These are phyloP conservation scores for Zoanthus sociatus DNA, from an alignment of 92 coral and sea anemone species.

Conservation along the genomic window DNA sequence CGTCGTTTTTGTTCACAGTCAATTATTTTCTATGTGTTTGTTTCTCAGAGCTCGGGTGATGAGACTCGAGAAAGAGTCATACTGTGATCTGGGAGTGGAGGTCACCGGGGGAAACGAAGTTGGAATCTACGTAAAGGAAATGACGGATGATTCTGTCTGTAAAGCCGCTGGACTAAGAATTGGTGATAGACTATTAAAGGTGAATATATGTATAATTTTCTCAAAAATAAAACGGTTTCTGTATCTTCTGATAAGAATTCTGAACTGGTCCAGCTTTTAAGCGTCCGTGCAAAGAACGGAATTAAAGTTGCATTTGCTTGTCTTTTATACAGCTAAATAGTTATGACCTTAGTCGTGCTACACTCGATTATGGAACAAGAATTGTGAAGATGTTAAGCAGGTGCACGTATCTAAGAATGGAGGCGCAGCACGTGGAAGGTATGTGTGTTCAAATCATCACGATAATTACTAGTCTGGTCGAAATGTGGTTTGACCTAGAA, in stretches of 20 bases:
- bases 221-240: too few relatives aligned
- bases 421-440: conserved; percentile 87
- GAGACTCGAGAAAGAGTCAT: conserved; percentile 88
- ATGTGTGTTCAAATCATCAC: conserved; percentile 33
- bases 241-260: too few relatives aligned
- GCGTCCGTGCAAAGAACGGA: too few relatives aligned
- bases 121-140: conserved; percentile 90
- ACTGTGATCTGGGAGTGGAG: conserved; percentile 83
- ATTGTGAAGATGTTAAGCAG: conserved; percentile 85
- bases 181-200: conserved; percentile 95
- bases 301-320: background rate
- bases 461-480: too few relatives aligned
- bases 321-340: conserved; percentile 76
- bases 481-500: too few relatives aligned
- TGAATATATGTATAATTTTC: conserved; percentile 4
- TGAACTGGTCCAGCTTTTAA: too few relatives aligned
- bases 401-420: conserved; percentile 93
- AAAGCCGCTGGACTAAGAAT: conserved; percentile 84
- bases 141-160: conserved; percentile 83
- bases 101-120: conserved; percentile 93
- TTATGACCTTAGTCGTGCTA: conserved; percentile 86
- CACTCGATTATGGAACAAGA: conserved; percentile 94
- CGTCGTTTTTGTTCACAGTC: background rate
- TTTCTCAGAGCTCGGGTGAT: conserved; percentile 84
- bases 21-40: background rate